These are phyloP conservation scores for Temnothorax longispinosus DNA, from an alignment of 1,140 invertebrate genomes.

Conservation along the genomic window DNA sequence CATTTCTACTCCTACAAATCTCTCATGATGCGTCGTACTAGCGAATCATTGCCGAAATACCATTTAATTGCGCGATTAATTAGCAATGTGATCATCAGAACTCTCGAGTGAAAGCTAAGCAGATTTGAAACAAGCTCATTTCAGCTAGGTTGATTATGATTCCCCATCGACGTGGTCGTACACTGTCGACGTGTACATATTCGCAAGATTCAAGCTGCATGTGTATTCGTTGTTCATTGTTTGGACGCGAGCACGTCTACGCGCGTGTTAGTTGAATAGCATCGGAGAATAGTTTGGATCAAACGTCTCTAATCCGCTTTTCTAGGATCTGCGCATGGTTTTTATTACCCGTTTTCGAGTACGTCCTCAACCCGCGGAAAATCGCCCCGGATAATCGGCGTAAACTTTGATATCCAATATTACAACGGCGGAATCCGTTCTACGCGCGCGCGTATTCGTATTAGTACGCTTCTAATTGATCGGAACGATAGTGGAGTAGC, in stretches of 20 bases:
- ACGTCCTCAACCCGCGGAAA: neutral
- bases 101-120: neutral
- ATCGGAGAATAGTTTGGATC: conserved; percentile 18
- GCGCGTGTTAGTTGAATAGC: conserved; percentile 36
- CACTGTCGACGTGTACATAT: neutral
- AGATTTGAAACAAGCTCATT: neutral
- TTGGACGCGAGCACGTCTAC: neutral
- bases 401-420: conserved; percentile 50
- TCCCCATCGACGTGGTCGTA: neutral
- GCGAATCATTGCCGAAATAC: neutral
- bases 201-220: neutral
- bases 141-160: conserved; percentile 26
- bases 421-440: conserved; percentile 5
- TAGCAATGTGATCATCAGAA: conserved; percentile 47
- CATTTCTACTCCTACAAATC: conserved; percentile 50
- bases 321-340: conserved; percentile 5
- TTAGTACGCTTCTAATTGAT: conserved; percentile 31
- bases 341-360: conserved; percentile 20
- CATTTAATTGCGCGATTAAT: conserved; percentile 64
- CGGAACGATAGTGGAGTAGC: neutral
- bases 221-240: conserved; percentile 41
- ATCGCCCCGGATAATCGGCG: conserved; percentile 20
- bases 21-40: neutral
- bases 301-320: conserved; percentile 33
- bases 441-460: neutral